Base-by-base conservation (phyloP, 2,797 vertebrate genomes). In the Avahi laniger region DNA sequence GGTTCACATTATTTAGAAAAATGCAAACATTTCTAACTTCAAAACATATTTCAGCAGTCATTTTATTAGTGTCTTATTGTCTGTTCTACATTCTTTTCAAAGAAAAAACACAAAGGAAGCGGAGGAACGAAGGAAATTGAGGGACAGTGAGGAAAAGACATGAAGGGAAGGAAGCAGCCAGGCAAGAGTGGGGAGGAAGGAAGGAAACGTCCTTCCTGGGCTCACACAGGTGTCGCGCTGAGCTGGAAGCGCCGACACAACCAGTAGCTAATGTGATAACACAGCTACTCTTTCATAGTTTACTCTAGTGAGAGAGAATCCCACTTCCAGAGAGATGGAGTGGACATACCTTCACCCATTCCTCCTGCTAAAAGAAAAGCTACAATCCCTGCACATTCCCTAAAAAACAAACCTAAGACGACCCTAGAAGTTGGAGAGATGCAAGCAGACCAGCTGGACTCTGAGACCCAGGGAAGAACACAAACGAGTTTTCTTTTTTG, bases 191-290 rank as follows among this genome's bases (percentile, higher is more conserved):
- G 11, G 17, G 20, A 50, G n/a, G 8, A 46, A 43, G 52, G 46
- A 63, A 17, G 57, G 5, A 10, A 22, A 30, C 5, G 1, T 4
- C 50, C 59, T 75, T 15, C 22, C 14, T 30, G 5, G 18, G 4
- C 18, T 24, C 10, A 2, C 5, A 30, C 0, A 15, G 50, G 11
- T 0, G 0, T 4, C 50, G 4, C 1, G 17, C 22, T 35, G 13
- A 20, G 4, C 41, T 7, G 5, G 35, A 70, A 10, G 4, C 5
- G 7, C 10, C 2, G 17, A 46, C 1, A 24, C 1, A 28, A n/a
- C 13, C 35, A 35, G 54, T 28, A 41, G 38, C 7, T 20, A 24
- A 43, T 12, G 7, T 0, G 20, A 7, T 22, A 24, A 38, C 26
- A 7, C 6, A 13, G 2, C 26, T 15, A 9, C 7, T 38, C 48